Evolutionary conservation across 1,140 invertebrate genomes (phyloP), one percentile per base, ranked within the genome.

Genomic region (Trichonephila clavata): DNA sequence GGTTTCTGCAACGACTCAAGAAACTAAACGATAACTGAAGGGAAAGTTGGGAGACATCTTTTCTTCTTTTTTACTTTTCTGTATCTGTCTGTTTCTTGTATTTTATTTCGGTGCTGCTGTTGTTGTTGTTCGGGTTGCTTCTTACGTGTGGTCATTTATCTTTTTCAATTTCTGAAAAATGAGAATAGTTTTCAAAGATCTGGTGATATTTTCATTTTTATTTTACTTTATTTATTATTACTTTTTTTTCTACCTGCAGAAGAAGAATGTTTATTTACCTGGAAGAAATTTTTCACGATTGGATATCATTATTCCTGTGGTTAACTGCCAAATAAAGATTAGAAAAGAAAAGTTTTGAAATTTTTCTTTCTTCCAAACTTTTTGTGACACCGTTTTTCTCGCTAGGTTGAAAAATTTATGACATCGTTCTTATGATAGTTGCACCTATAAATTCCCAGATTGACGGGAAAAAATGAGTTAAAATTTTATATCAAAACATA

Each of bases 131-230:
- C 63, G 39, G 21, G 59, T 92, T 83, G 39, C 81, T 92, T 84
- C 80, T 71, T 92, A 50, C 61, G 57, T 60, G 14, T 32, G 63
- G 91, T 86, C 81, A 92, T 92, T 86, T 86, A 92, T 92, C 91
- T 86, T 61, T 92, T 92, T 92, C 91, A 92, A 65, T 86, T 92
- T 77, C 65, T 86, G 91, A 86, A 90, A 90, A 81, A 92, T 92
- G 90, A 92, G 90, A 92, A 92, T 83, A 92, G 80, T 92, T 92
- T 83, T 83, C 39, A 39, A 77, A 92, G 80, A 92, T 84, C 50
- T 84, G 20, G 16, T 39, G 32, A n/a, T 50, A 57, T 84, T 84
- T 84, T 39, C 32, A 24, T 27, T 27, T 13, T 24, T 24, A 20
- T 3, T 24, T 24, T 14, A 50, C 20, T 50, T 87, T 39, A 39